Evolutionary conservation across 2,888 invertebrate species (phyloP).

Genomic region (Dasysyrphus tricinctus): DNA sequence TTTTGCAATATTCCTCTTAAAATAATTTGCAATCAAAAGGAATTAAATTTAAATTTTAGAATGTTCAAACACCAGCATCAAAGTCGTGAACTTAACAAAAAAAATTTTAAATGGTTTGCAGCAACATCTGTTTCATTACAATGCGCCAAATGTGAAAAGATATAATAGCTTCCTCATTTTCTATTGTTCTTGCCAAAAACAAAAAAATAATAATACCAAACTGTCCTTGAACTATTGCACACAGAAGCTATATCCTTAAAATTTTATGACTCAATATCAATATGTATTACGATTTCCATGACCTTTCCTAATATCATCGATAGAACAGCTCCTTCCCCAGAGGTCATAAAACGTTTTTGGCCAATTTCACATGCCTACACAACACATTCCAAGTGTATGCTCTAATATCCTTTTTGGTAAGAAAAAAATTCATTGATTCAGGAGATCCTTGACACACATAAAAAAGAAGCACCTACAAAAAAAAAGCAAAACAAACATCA

Average conservation of each 20-base stretch:
- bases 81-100: no score
- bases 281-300: conserved; percentile 10
- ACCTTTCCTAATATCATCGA: conserved; percentile 26
- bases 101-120: no score
- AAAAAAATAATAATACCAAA: no score
- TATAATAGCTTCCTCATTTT: no score
- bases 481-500: conserved; percentile 34
- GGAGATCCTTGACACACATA: conserved; percentile 12
- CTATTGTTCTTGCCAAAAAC: neutral
- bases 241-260: neutral
- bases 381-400: neutral
- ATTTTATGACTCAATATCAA: conserved; percentile 27
- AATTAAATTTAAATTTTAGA: no score
- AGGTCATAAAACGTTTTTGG: conserved; percentile 16
- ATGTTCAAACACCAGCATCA: no score
- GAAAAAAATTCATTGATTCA: conserved; percentile 11
- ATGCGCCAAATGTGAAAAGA: no score
- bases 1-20: no score
- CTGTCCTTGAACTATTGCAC: conserved; percentile 1
- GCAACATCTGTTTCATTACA: no score
- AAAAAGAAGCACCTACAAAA: neutral
- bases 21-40: no score
- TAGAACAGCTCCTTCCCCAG: conserved; percentile 7
- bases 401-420: neutral
- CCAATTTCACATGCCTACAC: neutral